Base-by-base conservation (phyloP, 2,113 vertebrate genomes). In the Pseudopipra pipra region DNA sequence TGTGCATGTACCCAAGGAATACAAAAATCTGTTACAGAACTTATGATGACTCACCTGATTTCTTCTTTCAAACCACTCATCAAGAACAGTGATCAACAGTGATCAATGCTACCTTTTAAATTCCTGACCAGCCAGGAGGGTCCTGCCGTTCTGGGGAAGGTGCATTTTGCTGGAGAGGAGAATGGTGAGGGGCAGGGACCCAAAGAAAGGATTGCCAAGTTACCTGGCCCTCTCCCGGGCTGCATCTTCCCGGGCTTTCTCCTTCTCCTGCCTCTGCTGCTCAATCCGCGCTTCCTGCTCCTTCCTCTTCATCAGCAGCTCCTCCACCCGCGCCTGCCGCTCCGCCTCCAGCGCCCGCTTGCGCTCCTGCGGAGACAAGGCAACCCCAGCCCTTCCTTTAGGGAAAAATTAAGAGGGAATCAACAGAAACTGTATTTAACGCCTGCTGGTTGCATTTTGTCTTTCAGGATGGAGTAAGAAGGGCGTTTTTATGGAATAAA, bases 231-330 rank as follows among this genome's bases (percentile, higher is more conserved):
- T 98, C 94, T 99, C 99, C 20, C 99, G 97, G 5, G 99, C 99
- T 5, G 99, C 99, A 62, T 99, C 99, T 76, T 99, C 99, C 19
- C 99, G 98, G 4, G 99, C 99, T 71, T 98, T 98, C 68, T 99
- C 99, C 75, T 99, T 99, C 91, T 99, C 99, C 65, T 99, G 99
- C 71, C 98, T 97, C 96, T 99, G 99, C 89, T 99, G 99, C 28
- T 99, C 99, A 74, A 99, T 99, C 4, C 99, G 98, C 7, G 99
- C 99, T 86, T 99, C 99, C 67, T 99, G 99, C 54, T 99, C 99
- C 51, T 98, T 99, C 90, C 99, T 98, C 83, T 98, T 98, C 93
- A 98, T 97, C 83, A 99, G 87, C 95, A 99, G 93, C 97, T 99
- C 99, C 96, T 99, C 99, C 63, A 99, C 98, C 28, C 99, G 98